A percentile compares a stretch with the other conserved stretches of the same genome.
These are phyloP conservation scores for Fissipunctia ypsillon DNA, from an alignment of 2,888 invertebrate genomes.

Conservation along the genomic window DNA sequence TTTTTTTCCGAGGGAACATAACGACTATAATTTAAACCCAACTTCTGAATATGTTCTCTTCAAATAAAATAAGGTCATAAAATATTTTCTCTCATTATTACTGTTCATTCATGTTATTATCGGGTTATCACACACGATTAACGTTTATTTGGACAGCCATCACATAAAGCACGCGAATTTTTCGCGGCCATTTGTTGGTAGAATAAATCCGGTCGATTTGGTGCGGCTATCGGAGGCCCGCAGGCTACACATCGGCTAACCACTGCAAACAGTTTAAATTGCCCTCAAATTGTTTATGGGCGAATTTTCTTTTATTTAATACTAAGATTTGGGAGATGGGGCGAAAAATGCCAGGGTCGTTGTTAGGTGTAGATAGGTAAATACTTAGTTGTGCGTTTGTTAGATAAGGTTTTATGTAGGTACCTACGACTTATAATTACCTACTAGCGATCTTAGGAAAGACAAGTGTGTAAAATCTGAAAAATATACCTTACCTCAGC, in stretches of 20 bases:
- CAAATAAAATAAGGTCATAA: neutral
- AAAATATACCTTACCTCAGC: neutral
- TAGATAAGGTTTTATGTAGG: neutral
- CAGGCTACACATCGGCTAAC: constrained; percentile 49
- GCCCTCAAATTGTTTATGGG: constrained; percentile 39
- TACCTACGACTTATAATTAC: neutral
- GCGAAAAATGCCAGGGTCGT: neutral
- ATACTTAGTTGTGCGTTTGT: neutral
- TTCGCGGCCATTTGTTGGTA: constrained; percentile 56
- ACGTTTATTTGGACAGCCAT: constrained; percentile 40
- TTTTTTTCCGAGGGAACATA: neutral
- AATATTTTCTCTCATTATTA: constrained; percentile 11
- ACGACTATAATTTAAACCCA: neutral
- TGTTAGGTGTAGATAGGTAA: neutral
- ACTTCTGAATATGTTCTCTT: neutral
- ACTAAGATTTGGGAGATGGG: neutral
- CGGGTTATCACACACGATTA: constrained; percentile 41
- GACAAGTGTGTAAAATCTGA: neutral
- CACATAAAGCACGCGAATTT: constrained; percentile 50
- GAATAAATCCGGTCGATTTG: constrained; percentile 57
- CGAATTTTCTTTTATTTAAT: constrained; percentile 32
- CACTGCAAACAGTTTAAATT: constrained; percentile 49
- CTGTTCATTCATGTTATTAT: constrained; percentile 14
- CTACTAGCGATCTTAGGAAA: neutral
- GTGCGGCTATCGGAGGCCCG: constrained; percentile 54